These are phyloP conservation scores for Haliclona indistincta DNA, from an alignment of 37 sponge, comb jelly and placozoan genomes.

Conservation along the genomic window DNA sequence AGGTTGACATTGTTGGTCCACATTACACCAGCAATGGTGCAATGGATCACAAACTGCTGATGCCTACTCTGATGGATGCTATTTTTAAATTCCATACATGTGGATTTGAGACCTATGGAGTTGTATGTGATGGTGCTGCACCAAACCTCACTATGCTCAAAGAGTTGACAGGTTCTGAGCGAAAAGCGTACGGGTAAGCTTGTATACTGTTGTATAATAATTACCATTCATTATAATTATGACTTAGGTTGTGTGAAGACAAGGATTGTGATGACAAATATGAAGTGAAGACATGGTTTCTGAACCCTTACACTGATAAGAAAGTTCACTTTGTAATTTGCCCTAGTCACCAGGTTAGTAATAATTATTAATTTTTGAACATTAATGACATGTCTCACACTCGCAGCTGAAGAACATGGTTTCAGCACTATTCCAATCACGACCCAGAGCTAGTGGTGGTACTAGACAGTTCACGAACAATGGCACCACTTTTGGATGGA, in stretches of 20 bases:
- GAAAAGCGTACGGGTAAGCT: no score
- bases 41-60: slow-evolving; percentile 5
- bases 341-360: slow-evolving; percentile 16
- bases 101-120: slow-evolving; percentile 3
- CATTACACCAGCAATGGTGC: slow-evolving; percentile 15
- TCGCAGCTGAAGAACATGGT: slow-evolving; percentile 27
- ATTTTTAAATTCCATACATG: not conserved
- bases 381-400: not conserved
- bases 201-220: no score
- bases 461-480: slow-evolving; percentile 2
- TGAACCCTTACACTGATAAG: not conserved
- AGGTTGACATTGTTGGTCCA: slow-evolving; percentile 25
- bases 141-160: slow-evolving; percentile 13
- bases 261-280: no score
- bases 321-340: slow-evolving; percentile 11
- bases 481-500: slow-evolving; percentile 11
- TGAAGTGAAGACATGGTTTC: no score
- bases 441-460: not conserved
- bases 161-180: no score
- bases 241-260: no score
- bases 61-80: not conserved
- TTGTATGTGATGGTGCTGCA: slow-evolving; percentile 29
- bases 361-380: not conserved
- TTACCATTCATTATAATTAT: no score
- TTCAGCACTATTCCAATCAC: slow-evolving; percentile 6